These are phyloP conservation scores for Hyaena hyaena DNA, from an alignment of 2,113 vertebrate species.

Conservation along the genomic window DNA sequence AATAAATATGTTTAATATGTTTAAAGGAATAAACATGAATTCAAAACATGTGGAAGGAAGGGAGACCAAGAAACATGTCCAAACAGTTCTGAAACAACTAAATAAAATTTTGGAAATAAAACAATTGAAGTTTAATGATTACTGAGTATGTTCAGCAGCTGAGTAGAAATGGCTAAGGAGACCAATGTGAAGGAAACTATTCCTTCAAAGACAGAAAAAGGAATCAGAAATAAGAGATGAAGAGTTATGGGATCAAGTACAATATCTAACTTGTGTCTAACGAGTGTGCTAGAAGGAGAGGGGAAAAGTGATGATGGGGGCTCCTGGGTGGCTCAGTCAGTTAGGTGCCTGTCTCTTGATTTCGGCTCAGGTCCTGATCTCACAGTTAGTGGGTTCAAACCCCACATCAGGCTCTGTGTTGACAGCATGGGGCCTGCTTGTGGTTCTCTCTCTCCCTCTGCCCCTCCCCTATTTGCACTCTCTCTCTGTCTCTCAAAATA, in stretches of 20 bases:
- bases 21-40: conserved; percentile 26
- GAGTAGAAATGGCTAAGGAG: neutral
- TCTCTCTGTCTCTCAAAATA: no score
- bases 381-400: no score
- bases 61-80: neutral
- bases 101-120: conserved; percentile 9
- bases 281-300: neutral
- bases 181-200: neutral
- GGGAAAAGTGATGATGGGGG: neutral
- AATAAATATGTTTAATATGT: neutral
- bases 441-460: no score
- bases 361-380: no score
- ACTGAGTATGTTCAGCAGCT: neutral
- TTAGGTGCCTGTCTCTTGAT: no score
- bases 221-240: neutral
- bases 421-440: no score
- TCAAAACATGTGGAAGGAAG: neutral
- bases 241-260: neutral
- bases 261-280: neutral
- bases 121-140: neutral
- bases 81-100: neutral
- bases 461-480: no score
- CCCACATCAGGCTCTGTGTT: no score
- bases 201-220: neutral
- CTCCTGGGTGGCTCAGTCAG: no score